Evolutionary conservation across 2,113 vertebrate species (phyloP).

Genomic region (Serilophus lunatus): DNA sequence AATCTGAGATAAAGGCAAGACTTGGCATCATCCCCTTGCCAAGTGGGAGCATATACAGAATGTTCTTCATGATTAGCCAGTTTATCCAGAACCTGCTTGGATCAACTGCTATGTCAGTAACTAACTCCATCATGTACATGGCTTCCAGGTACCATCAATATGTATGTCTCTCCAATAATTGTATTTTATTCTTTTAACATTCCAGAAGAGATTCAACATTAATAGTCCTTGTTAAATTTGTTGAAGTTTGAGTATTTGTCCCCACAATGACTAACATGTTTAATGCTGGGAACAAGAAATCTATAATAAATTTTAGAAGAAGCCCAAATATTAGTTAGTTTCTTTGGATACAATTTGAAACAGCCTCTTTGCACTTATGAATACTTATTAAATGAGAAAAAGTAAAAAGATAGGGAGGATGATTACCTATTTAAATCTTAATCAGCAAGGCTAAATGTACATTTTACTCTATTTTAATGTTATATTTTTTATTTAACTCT

Average conservation of each 20-base stretch:
- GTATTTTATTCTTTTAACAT: neutral
- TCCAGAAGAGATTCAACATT: neutral
- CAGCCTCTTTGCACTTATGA: neutral
- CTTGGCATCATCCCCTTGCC: accelerated
- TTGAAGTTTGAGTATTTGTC: neutral
- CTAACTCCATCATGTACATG: neutral
- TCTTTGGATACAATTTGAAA: neutral
- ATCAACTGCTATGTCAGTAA: neutral
- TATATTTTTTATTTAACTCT: neutral
- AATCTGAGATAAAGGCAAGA: neutral
- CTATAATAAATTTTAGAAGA: neutral
- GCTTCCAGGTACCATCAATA: neutral
- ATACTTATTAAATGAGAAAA: neutral
- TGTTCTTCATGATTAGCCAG: neutral
- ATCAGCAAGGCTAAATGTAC: neutral
- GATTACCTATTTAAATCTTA: neutral
- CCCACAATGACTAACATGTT: neutral
- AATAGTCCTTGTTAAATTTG: neutral
- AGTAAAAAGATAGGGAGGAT: neutral
- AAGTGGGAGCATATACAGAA: neutral
- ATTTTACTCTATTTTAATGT: neutral
- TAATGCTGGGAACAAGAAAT: neutral
- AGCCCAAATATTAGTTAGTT: neutral
- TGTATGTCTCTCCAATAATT: neutral
- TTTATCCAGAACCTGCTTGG: neutral